A percentile compares a stretch with the other conserved stretches of the same genome.
Evolutionary conservation across 2,797 vertebrate species (phyloP).

Genomic region (Syngnathus acus): DNA sequence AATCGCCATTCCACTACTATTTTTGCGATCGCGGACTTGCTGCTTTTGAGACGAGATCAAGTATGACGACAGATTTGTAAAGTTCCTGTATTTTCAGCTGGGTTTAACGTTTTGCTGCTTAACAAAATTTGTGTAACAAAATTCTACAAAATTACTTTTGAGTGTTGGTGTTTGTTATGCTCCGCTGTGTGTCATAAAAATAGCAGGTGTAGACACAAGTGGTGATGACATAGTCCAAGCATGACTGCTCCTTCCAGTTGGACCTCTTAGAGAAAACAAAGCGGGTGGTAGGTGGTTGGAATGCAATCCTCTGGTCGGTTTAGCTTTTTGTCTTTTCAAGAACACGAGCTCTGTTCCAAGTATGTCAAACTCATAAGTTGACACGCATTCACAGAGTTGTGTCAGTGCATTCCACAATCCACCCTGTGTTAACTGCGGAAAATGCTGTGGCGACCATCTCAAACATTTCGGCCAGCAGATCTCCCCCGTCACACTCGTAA

Average conservation of each 20-base stretch:
- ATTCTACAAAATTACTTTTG: slow-evolving; percentile 8
- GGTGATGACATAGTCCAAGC: neutral
- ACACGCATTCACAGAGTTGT: too few species aligned
- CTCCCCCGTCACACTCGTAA: slow-evolving; percentile 35
- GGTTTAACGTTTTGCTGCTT: neutral
- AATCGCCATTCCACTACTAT: neutral
- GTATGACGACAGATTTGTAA: neutral
- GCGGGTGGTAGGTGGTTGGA: neutral
- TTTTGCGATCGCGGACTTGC: neutral
- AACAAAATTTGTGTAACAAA: neutral
- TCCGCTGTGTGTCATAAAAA: slow-evolving; percentile 18
- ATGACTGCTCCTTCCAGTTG: neutral
- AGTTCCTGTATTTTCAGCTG: neutral
- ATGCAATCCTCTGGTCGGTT: neutral
- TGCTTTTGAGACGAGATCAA: neutral
- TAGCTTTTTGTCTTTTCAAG: neutral
- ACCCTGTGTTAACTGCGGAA: too few species aligned
- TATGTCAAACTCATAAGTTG: neutral
- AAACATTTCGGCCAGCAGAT: slow-evolving; percentile 7
- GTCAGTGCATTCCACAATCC: too few species aligned
- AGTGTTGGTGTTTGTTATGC: slow-evolving; percentile 9
- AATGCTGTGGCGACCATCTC: slow-evolving; percentile 1
- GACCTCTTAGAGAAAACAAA: neutral
- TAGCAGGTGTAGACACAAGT: slow-evolving; percentile 3
- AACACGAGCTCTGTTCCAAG: neutral